Conservation (phyloP, 2,888 invertebrate genomes). For the Eubasilissa splendida region DNA sequence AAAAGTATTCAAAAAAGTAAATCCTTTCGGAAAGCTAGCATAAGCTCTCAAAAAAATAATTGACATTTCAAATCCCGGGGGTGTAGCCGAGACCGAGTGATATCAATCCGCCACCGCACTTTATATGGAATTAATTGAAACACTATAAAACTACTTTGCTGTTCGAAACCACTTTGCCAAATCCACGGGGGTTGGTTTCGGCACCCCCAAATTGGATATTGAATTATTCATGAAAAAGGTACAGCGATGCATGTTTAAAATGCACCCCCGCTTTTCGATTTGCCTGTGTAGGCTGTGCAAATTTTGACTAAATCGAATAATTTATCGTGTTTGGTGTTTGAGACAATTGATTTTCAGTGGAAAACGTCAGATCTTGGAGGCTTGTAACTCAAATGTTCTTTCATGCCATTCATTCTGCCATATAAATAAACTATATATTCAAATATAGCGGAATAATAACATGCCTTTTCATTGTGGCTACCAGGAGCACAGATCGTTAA, state of each 20-base stretch:
- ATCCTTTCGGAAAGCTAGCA: constrained; percentile 12
- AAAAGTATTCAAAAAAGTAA: not conserved
- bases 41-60: constrained; percentile 47
- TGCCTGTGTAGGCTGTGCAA: not conserved
- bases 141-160: constrained; percentile 40
- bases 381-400: too few species aligned
- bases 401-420: too few species aligned
- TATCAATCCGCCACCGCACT: constrained; percentile 37
- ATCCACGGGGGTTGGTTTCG: constrained; percentile 15
- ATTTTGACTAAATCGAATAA: not conserved
- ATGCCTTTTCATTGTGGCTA: too few species aligned
- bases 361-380: too few species aligned
- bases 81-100: constrained; percentile 20
- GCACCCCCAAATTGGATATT: constrained; percentile 45
- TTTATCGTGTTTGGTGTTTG: too few species aligned
- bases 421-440: too few species aligned
- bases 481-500: too few species aligned
- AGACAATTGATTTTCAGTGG: too few species aligned
- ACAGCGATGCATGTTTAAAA: not conserved
- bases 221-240: constrained; percentile 47
- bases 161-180: constrained; percentile 44
- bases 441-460: too few species aligned
- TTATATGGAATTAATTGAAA: constrained; percentile 46
- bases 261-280: not conserved
- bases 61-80: constrained; percentile 39